Conservation (phyloP, 2,888 invertebrate species). For the Rotaria socialis region DNA sequence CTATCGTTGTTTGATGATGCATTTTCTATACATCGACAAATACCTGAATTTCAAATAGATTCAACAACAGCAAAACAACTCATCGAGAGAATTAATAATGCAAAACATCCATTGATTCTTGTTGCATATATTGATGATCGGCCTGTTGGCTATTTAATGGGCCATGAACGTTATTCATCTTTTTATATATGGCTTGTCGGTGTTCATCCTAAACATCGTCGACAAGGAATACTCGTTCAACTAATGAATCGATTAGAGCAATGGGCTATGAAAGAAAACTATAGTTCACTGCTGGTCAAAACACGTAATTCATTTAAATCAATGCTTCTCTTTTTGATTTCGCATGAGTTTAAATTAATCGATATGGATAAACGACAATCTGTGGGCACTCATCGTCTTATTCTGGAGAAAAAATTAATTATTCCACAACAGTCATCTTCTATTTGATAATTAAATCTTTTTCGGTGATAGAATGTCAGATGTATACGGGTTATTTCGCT, state of each 20-base stretch:
- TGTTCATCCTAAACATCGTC: neutral
- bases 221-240: neutral
- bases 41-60: constrained; percentile 1
- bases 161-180: neutral
- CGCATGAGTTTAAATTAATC: neutral
- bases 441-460: too few species aligned
- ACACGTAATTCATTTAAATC: constrained; percentile 9
- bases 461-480: too few species aligned
- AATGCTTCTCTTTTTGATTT: neutral
- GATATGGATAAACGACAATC: neutral
- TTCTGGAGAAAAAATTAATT: neutral
- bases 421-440: neutral
- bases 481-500: too few species aligned
- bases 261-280: neutral
- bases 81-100: neutral
- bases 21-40: neutral
- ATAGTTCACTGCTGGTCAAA: neutral
- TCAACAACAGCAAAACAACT: neutral
- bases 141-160: neutral
- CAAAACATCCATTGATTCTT: neutral
- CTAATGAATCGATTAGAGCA: neutral
- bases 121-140: neutral
- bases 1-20: neutral
- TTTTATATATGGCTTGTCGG: neutral
- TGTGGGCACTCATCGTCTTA: neutral